Evolutionary conservation across 53 echinoderm and acorn worm genomes (phyloP), one percentile per base, ranked within the genome.

Genomic region (Henricia sp.): DNA sequence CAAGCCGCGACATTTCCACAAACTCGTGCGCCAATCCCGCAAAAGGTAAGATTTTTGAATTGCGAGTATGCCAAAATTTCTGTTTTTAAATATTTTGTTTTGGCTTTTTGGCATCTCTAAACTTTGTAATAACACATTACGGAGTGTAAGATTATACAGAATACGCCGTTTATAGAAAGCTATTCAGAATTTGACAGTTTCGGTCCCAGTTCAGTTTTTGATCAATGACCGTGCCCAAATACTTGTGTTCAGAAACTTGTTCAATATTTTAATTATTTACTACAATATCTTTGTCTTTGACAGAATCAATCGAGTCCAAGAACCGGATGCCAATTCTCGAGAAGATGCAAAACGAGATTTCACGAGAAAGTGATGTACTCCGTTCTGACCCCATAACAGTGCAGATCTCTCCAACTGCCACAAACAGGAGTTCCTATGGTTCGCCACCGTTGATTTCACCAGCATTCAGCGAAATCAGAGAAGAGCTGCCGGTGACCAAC

Each of bases 371-470:
- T 42, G 42, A 57, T 4, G 23, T 12, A 20, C 37, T 21, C 8
- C 21, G 21, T 0, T 21, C 54, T 54, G 54, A 17, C 16, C 38
- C 54, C 21, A 58, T 42, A 14, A 3, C 52, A 12, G 51, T 42
- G 29, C 57, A 8, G 38, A 30, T 58, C 30, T 76, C 76, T 16
- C 57, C 57, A 19, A 46, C 5, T 48, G 20, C 48, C 44, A 62
- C 41, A 17, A 43, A 39, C 39, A 3, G 10, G 6, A 32, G 42
- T 20, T 43, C 77, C 14, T 54, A 28, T 19, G 11, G 2, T 8
- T 80, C 80, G 3, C 80, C 80, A 6, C 80, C 80, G 9, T 28
- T 64, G 44, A 80, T 80, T 43, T 80, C 80, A 3, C 80, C 80
- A 36, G 39, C 64, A 32, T 80, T 56, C 41, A 27, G 27, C 80